Percentiles rank a stretch among this genome's conserved stretches.
These are phyloP conservation scores for Loriculus beryllinus DNA, from an alignment of 2,797 vertebrate genomes.

Conservation along the genomic window DNA sequence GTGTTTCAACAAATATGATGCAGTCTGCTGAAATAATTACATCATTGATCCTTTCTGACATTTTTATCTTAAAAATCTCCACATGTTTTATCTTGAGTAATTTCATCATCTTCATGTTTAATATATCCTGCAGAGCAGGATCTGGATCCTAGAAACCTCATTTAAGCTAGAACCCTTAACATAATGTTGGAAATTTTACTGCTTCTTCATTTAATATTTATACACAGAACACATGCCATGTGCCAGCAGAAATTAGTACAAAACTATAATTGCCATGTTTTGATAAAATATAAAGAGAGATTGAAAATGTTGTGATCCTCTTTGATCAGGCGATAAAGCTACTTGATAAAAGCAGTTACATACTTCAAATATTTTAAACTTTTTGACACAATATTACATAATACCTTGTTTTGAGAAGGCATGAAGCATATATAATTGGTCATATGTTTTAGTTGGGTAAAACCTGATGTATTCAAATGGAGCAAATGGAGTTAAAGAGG, in stretches of 20 bases:
- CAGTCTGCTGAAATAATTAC: background rate
- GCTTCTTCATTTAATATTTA: background rate
- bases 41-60: background rate
- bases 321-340: background rate
- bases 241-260: background rate
- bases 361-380: background rate
- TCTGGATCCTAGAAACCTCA: background rate
- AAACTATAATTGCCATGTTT: background rate
- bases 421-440: background rate
- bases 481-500: background rate
- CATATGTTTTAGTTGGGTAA: background rate
- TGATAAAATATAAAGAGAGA: background rate
- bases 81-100: background rate
- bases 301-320: background rate
- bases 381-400: background rate
- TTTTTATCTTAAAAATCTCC: background rate
- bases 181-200: background rate
- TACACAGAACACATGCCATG: background rate
- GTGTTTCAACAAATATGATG: background rate
- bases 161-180: background rate
- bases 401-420: background rate
- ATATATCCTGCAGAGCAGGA: background rate
- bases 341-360: background rate
- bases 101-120: background rate
- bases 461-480: background rate